Base-by-base conservation (phyloP, 2,797 vertebrate species). In the Synanceia verrucosa region DNA sequence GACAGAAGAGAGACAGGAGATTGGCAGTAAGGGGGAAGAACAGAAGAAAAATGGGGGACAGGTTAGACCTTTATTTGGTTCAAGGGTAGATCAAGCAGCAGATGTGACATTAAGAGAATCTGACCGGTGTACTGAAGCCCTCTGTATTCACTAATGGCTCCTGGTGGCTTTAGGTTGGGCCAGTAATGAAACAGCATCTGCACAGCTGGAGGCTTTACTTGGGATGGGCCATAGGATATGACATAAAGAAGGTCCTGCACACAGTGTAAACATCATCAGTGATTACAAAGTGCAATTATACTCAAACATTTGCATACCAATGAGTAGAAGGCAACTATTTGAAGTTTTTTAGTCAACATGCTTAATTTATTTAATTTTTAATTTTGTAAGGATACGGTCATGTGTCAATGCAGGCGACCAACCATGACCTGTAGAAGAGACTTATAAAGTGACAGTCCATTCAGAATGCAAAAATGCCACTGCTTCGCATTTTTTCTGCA, bases 181-280 rank as follows among this genome's bases (percentile, higher is more conserved):
- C 98, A 99, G 69, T 99, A 99, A 86, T 99, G 98, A 91, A 99
- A 99, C 50, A 99, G 93, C 98, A 99, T 99, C 92, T 99, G 98
- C 60, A 99, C 97, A 6, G 98, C 97, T 34, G 98, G 97, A 74
- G 98, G 97, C 79, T 99, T 99, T 70, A 99, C 98, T 94, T 99
- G 98, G 64, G 98, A 99, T 16, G 98, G 98, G 68, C 98, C 98
- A 59, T 99, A 99, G 2, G 97, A 98, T 85, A 99, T 99, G 50
- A 99, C 98, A 73, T 99, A 99, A 1, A 99, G 94, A 81, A 99
- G 95, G 88, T 99, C 98, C 98, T 99, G 79, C 33, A 78, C 19
- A 51, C 8, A 86, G 39, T 19, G 69, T 19, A 55, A 64, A 79
- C 6, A 70, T 44, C 2, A 65, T 47, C 44, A 53, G 10, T 47